Conservation (phyloP, 1,140 invertebrate species). For the Dreissena rostriformis region DNA sequence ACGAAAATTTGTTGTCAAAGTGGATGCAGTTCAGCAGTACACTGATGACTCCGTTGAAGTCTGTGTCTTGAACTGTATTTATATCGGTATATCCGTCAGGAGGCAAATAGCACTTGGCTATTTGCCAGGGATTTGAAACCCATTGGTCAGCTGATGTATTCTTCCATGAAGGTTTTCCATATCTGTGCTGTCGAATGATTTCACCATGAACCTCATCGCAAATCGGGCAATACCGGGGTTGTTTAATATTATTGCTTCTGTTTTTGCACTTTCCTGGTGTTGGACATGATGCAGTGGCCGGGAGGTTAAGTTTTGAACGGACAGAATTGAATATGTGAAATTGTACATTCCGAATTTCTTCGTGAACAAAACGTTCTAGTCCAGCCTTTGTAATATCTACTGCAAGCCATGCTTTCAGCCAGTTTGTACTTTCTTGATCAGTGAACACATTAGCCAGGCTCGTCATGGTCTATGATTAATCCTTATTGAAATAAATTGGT, state of each 20-base stretch:
- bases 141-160: slow-evolving; percentile 8
- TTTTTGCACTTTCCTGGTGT: too few relatives aligned
- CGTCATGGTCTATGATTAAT: too few relatives aligned
- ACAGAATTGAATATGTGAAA: too few relatives aligned
- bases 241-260: neutral
- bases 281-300: too few relatives aligned
- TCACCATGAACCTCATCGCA: neutral
- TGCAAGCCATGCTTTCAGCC: too few relatives aligned
- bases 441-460: too few relatives aligned
- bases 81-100: slow-evolving; percentile 1
- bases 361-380: too few relatives aligned
- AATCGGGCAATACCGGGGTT: neutral
- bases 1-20: neutral
- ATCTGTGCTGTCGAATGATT: neutral
- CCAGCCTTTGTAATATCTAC: too few relatives aligned
- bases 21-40: slow-evolving; percentile 1
- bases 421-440: too few relatives aligned
- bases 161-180: neutral
- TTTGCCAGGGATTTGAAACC: neutral
- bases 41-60: slow-evolving; percentile 17
- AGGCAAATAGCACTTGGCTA: slow-evolving; percentile 11
- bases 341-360: too few relatives aligned
- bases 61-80: neutral
- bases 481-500: too few relatives aligned
- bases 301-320: too few relatives aligned